phyloP scores from a whole-genome alignment of 2,797 vertebrate species.

The Megalops cyprinoides region DNA sequence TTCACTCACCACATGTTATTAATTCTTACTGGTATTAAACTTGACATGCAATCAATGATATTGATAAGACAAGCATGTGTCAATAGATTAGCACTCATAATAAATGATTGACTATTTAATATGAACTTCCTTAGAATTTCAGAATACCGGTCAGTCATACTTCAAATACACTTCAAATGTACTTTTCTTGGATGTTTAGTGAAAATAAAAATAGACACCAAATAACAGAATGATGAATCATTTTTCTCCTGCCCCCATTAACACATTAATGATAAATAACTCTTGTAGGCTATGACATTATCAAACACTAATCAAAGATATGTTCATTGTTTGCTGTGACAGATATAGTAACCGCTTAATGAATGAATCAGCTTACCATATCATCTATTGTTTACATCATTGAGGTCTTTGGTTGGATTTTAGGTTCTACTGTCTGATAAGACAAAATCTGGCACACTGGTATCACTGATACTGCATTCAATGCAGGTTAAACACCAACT shows the following conservation, averaged over 20 bases:
- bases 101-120: too few relatives aligned
- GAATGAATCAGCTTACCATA: background rate
- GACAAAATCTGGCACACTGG: background rate
- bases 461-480: background rate
- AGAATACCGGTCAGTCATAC: too few relatives aligned
- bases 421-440: background rate
- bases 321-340: background rate
- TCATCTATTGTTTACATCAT: background rate
- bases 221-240: background rate
- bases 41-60: too few relatives aligned
- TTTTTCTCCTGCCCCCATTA: background rate
- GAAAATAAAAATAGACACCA: background rate
- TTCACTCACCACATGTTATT: too few relatives aligned
- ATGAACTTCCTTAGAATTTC: too few relatives aligned
- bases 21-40: too few relatives aligned
- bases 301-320: background rate
- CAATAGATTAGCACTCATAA: too few relatives aligned
- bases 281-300: background rate
- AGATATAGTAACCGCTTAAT: background rate
- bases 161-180: background rate
- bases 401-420: background rate
- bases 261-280: slow-evolving; percentile 4
- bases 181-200: background rate
- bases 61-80: too few relatives aligned
- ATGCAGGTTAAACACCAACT: background rate